A percentile compares a stretch with the other conserved stretches of the same genome.
Evolutionary conservation across 2,113 vertebrate genomes (phyloP).

Genomic region (Rhabdornis inornatus): DNA sequence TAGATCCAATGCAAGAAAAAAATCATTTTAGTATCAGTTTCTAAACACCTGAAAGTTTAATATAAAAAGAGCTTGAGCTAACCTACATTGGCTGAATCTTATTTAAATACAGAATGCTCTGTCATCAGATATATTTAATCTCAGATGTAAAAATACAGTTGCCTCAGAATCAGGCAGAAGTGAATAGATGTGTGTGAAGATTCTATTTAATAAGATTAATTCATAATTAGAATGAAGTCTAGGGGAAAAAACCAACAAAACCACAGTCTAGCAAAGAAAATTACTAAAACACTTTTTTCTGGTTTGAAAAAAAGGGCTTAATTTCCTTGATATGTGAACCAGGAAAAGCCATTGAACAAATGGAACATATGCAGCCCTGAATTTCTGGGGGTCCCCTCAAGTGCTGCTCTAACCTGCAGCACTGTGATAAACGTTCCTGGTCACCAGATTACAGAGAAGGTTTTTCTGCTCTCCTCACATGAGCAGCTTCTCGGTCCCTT

Average conservation of each 20-base stretch:
- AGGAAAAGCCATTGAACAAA: neutral
- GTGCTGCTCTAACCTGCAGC: neutral
- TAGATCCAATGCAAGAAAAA: neutral
- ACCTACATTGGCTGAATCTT: neutral
- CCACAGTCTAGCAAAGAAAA: neutral
- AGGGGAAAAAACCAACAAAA: fast-evolving
- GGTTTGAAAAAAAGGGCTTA: neutral
- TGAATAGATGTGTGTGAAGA: neutral
- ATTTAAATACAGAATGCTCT: neutral
- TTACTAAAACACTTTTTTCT: neutral
- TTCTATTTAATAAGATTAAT: neutral
- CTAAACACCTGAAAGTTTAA: neutral
- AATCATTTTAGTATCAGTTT: neutral
- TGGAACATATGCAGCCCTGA: neutral
- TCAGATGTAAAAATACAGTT: neutral
- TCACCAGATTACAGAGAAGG: neutral
- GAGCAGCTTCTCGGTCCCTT: neutral
- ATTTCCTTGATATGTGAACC: neutral
- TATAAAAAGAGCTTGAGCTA: neutral
- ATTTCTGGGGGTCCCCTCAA: neutral
- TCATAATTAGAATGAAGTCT: neutral
- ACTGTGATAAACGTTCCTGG: neutral
- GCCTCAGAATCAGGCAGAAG: neutral
- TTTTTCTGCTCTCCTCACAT: neutral
- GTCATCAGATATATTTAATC: neutral